Base-by-base conservation (phyloP, 2,797 vertebrate species). In the Sphenodon punctatus region DNA sequence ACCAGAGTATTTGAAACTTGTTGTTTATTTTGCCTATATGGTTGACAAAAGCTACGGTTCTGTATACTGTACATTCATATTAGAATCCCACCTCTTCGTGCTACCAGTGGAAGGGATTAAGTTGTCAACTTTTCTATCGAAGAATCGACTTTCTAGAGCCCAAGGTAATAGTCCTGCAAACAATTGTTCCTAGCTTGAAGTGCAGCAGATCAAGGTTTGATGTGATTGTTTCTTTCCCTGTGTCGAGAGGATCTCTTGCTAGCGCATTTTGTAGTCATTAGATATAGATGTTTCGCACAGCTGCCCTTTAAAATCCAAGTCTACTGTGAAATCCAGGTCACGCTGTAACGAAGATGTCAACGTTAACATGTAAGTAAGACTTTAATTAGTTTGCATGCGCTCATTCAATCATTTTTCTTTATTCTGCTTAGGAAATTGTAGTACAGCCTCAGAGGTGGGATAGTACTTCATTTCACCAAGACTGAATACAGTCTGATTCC, bases 191-290 rank as follows among this genome's bases (percentile, higher is more conserved):
- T 88, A 75, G 84, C 80, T 92, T 88, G 92, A 88, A 85, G 88
- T 86, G 79, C 90, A 91, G 91, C 88, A 85, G 89, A 65, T 87
- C 90, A 89, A 78, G 78, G 87, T 88, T 86, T 59, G 63, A 71
- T 78, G 75, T 90, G 82, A 82, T 80, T 85, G 81, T 86, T 80
- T 77, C 71, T 80, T 89, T 30, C 75, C 61, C 66, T 89, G 38
- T 80, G 75, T 85, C 80, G 55, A 53, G 1, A 70, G 80, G 64
- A 67, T 36, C 60, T 90, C 78, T 70, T 89, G 90, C 93, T 98
- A 99, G 80, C 98, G 98, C 99, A 99, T 99, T 95, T 98, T 99
- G 95, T 99, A 99, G 95, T 99, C 98, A 55, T 99, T 98, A 91
- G 97, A 96, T 89, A 99, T 97, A 68, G 98, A 98, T 22, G 97